A percentile compares a stretch with the other conserved stretches of the same genome.
These are phyloP conservation scores for Macroramphosus scolopax DNA, from an alignment of 2,797 vertebrate genomes.

Conservation along the genomic window DNA sequence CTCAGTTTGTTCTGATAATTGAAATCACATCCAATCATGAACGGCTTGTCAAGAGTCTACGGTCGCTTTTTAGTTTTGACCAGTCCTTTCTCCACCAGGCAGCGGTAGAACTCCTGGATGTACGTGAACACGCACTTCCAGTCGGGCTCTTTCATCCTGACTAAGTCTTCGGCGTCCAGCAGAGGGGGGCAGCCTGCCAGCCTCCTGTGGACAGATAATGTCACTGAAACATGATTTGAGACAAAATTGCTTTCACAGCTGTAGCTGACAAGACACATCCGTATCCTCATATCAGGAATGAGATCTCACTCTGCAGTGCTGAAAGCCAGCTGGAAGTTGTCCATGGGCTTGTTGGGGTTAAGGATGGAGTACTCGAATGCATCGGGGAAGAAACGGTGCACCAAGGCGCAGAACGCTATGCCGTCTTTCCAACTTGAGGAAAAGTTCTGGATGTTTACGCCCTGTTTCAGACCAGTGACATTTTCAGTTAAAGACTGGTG, in stretches of 20 bases:
- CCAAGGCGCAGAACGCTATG: constrained; percentile 95
- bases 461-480: constrained; percentile 67
- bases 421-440: constrained; percentile 98
- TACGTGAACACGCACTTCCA: constrained; percentile 99
- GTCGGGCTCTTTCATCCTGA: constrained; percentile 95
- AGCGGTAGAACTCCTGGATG: constrained; percentile 99
- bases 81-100: constrained; percentile 97
- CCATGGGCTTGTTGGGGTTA: constrained; percentile 86
- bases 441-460: constrained; percentile 94
- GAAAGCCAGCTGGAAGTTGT: constrained; percentile 96
- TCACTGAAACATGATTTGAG: constrained; percentile 40
- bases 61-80: constrained; percentile 94
- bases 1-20: constrained; percentile 1
- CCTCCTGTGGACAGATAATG: constrained; percentile 79
- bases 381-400: constrained; percentile 96
- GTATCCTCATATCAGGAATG: constrained; percentile 33
- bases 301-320: constrained; percentile 89
- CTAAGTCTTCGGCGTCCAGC: constrained; percentile 95
- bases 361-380: constrained; percentile 93
- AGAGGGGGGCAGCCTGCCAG: constrained; percentile 93
- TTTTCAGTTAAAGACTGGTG: too few species aligned
- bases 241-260: constrained; percentile 10
- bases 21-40: background rate
- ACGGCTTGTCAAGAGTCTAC: constrained; percentile 33
- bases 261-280: constrained; percentile 9